Evolutionary conservation across 2,797 vertebrate genomes (phyloP).

Genomic region (Coranthus polyacanthus): DNA sequence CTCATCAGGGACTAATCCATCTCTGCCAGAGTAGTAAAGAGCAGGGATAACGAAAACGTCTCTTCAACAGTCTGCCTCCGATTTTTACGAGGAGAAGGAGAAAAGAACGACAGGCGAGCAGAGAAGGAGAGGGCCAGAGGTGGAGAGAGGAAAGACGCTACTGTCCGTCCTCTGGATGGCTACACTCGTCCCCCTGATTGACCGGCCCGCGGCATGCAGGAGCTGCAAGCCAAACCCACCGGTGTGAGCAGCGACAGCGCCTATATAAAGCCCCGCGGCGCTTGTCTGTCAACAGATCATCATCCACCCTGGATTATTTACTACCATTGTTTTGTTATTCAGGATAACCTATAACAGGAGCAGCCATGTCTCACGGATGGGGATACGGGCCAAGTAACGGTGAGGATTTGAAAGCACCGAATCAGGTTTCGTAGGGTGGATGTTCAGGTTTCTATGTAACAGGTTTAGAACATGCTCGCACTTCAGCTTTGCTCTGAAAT

Average conservation of each 20-base stretch:
- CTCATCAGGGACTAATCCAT: not conserved
- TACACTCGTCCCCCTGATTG: conserved; percentile 1
- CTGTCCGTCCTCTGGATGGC: conserved; percentile 8
- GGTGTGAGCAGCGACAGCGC: not conserved
- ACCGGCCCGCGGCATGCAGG: not conserved
- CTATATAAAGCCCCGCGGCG: conserved; percentile 37
- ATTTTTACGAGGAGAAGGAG: not conserved
- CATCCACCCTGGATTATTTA: conserved; percentile 6
- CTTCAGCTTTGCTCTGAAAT: too few species aligned
- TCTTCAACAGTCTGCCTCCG: not conserved
- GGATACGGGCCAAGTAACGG: conserved; percentile 82
- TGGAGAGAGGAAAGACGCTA: conserved; percentile 1
- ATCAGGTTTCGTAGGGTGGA: not conserved
- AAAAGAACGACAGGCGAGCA: not conserved
- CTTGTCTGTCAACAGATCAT: conserved; percentile 16
- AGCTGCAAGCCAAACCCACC: conserved; percentile 47
- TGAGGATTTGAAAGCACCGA: conserved; percentile 70
- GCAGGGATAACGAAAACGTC: not conserved
- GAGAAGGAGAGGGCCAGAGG: not conserved
- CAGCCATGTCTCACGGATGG: conserved; percentile 83
- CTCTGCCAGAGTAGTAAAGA: not conserved
- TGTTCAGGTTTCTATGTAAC: conserved; percentile 9
- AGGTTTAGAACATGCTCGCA: too few species aligned
- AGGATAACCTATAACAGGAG: not conserved
- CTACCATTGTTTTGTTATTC: not conserved